These are phyloP conservation scores for Chromobotia macracanthus DNA, from an alignment of 2,797 vertebrate species.

Conservation along the genomic window DNA sequence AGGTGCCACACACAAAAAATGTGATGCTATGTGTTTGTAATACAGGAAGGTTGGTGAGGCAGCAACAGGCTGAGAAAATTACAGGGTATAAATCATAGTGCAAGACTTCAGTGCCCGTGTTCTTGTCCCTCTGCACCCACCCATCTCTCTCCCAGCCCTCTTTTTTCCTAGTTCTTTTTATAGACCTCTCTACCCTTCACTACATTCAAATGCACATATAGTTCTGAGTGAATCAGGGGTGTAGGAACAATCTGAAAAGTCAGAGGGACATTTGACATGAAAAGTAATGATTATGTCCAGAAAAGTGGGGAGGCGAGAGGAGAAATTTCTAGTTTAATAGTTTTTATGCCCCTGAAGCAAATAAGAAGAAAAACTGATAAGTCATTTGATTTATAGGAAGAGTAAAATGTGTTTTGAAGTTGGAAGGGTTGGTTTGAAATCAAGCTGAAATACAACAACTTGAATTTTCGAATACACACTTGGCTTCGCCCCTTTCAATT, in stretches of 20 bases:
- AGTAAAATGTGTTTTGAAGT: too few relatives aligned
- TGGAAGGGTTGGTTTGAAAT: neutral
- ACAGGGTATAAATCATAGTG: constrained; percentile 44
- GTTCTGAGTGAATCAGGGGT: neutral
- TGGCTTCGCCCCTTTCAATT: neutral
- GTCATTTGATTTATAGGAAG: too few relatives aligned
- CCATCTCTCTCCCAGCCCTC: neutral
- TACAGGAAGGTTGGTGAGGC: neutral
- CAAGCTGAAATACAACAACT: neutral
- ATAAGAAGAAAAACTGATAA: neutral
- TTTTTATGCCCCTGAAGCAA: neutral
- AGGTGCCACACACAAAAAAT: constrained; percentile 20
- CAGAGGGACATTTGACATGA: constrained; percentile 2
- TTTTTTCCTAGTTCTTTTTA: neutral
- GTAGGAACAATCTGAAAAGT: constrained; percentile 10
- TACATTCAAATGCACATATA: neutral
- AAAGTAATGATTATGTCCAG: constrained; percentile 13
- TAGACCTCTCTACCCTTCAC: neutral
- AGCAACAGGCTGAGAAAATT: constrained; percentile 28
- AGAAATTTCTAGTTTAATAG: neutral
- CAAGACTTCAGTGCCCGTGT: neutral
- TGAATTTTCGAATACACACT: neutral
- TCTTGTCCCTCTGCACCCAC: neutral
- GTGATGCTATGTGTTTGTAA: constrained; percentile 2
- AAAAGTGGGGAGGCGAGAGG: neutral